A percentile compares a stretch with the other conserved stretches of the same genome.
phyloP scores from a whole-genome alignment of 2,113 vertebrate genomes.

The Poeciliopsis turrubarensis region DNA sequence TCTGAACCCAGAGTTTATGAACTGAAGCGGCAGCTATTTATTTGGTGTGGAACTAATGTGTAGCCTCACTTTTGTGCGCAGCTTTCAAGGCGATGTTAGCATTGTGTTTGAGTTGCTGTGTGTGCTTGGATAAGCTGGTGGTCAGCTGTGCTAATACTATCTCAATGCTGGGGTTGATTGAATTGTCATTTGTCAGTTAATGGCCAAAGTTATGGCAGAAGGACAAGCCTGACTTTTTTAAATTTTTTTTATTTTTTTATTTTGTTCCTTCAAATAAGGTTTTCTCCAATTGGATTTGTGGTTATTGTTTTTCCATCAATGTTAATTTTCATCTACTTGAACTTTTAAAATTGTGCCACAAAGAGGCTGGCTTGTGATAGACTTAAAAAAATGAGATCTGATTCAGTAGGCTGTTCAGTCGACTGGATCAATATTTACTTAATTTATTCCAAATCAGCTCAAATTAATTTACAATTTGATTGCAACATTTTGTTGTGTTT shows the following conservation, averaged over 20 bases:
- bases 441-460: too few relatives aligned
- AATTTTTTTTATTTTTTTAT: too few relatives aligned
- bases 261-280: background rate
- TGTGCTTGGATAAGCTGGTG: slow-evolving; percentile 66
- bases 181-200: slow-evolving; percentile 43
- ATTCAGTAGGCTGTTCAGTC: background rate
- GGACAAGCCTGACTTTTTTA: background rate
- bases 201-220: slow-evolving; percentile 32
- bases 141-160: slow-evolving; percentile 61
- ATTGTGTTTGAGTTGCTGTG: slow-evolving; percentile 61
- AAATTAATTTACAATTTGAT: too few relatives aligned
- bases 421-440: background rate
- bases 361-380: background rate
- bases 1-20: slow-evolving; percentile 78
- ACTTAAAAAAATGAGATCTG: background rate
- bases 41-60: slow-evolving; percentile 70
- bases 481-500: too few relatives aligned
- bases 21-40: slow-evolving; percentile 76
- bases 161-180: slow-evolving; percentile 39
- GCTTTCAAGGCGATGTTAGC: slow-evolving; percentile 66
- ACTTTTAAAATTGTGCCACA: slow-evolving; percentile 2
- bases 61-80: slow-evolving; percentile 57
- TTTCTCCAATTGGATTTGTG: background rate
- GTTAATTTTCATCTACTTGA: background rate
- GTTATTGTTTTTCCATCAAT: background rate